Conservation (phyloP, 2,113 vertebrate genomes). For the Falcunculus frontatus region DNA sequence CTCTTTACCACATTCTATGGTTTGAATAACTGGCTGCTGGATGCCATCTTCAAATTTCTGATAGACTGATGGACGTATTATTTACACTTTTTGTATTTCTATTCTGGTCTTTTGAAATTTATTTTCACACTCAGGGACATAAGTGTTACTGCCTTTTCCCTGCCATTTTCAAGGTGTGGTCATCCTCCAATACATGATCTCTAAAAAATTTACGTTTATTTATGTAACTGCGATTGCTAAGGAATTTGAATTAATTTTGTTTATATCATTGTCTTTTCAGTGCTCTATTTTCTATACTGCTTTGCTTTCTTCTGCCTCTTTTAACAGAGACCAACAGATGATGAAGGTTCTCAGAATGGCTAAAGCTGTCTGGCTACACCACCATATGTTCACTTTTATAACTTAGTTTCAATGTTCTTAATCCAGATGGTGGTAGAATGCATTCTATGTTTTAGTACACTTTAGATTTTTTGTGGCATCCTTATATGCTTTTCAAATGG, state of each 20-base stretch:
- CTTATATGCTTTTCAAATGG: not conserved
- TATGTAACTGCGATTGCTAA: not conserved
- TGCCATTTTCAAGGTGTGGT: not conserved
- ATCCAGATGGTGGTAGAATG: not conserved
- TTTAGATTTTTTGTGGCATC: not conserved
- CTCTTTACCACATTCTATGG: not conserved
- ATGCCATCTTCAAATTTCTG: not conserved
- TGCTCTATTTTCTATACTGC: not conserved
- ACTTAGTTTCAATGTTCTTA: not conserved
- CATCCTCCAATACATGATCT: not conserved
- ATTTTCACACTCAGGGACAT: not conserved
- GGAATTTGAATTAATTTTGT: not conserved
- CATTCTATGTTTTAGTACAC: not conserved
- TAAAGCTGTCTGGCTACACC: not conserved
- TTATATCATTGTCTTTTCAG: not conserved
- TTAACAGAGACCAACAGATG: not conserved
- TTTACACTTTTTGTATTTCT: not conserved
- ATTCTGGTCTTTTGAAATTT: not conserved
- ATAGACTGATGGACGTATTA: not conserved
- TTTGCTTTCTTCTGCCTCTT: not conserved
- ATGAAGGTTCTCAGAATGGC: not conserved
- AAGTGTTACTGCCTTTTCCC: not conserved
- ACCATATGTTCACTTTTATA: not conserved
- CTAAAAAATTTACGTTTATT: not conserved
- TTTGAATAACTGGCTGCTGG: not conserved